Base-by-base conservation (phyloP, 2,113 vertebrate species). In the Hyaena hyaena region DNA sequence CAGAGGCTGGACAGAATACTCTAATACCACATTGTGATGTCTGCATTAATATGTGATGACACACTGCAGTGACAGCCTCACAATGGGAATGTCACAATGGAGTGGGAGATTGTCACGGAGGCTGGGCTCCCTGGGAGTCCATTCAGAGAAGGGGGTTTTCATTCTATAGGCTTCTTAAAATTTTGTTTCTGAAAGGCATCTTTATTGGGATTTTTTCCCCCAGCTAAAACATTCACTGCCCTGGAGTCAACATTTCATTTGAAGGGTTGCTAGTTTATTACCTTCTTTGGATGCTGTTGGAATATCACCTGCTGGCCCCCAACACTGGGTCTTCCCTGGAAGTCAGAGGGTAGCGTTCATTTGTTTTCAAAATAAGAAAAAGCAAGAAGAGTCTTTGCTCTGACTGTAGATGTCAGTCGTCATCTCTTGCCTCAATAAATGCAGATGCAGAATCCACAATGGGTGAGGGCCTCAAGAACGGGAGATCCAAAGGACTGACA, bases 391-490 rank as follows among this genome's bases (percentile, higher is more conserved):
- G 33, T 10, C 16, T 73, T 71, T n/a, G 4, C 35, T 31, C 14
- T 35, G 58, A 21, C 17, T 33, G 0, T 10, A 1, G 23, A 19
- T 39, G 61, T 43, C n/a, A 55, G 61, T 50, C 35, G n/a, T 17
- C 5, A 15, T 55, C 4, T 31, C 48, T 71, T 2, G 0, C 16
- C 23, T 63, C 16, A 19, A 5, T 3, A 7, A 50, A n/a, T 1
- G 15, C 53, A 17, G 55, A n/a, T 10, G 58, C 3, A 4, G 5
- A 16, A 6, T 43, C 73, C 50, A 26, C 4, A 10, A 4, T 3
- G 31, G 69, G 10, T 10, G 53, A 17, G 39, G 0, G 43, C 16
- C 33, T 73, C 81, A 31, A 17, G 21, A 2, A 4, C 0, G 23
- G 63, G 10, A 15, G 15, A 4, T 50, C 35, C 50, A 21, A 26